phyloP scores from a whole-genome alignment of 2,113 vertebrate species.

The Otis tarda region DNA sequence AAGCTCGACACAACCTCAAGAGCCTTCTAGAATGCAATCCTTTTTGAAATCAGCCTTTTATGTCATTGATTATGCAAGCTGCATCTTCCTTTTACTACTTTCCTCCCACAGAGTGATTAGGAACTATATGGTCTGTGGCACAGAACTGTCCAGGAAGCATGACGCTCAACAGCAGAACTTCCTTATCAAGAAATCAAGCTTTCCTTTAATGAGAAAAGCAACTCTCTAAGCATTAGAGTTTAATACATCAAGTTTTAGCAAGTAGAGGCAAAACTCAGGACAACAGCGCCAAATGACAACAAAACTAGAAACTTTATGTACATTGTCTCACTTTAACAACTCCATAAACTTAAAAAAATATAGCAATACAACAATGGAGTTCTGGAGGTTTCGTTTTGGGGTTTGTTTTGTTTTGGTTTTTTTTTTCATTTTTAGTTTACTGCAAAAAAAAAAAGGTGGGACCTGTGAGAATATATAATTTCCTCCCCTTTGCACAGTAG shows the following conservation, averaged over 20 bases:
- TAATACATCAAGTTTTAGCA: neutral
- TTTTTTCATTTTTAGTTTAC: neutral
- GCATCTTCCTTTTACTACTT: neutral
- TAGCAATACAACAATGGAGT: neutral
- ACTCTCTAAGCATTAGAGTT: neutral
- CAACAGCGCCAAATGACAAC: neutral
- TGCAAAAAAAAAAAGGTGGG: neutral
- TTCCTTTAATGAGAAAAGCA: neutral
- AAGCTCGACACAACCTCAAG: neutral
- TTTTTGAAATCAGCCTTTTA: neutral
- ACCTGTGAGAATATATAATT: neutral
- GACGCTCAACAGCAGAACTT: neutral
- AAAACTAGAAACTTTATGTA: neutral
- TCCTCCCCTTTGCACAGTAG: neutral
- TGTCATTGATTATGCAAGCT: neutral
- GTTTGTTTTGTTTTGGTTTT: rapidly evolving
- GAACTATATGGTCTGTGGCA: neutral
- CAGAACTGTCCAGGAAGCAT: neutral
- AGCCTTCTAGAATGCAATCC: neutral
- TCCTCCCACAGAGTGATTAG: neutral
- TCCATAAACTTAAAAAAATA: neutral
- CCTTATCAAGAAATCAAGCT: neutral
- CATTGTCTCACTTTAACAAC: neutral
- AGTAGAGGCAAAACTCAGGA: neutral
- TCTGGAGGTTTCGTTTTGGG: no score